These are phyloP conservation scores for Sclerodermus sp. DNA, from an alignment of 2,888 invertebrate genomes.

Conservation along the genomic window DNA sequence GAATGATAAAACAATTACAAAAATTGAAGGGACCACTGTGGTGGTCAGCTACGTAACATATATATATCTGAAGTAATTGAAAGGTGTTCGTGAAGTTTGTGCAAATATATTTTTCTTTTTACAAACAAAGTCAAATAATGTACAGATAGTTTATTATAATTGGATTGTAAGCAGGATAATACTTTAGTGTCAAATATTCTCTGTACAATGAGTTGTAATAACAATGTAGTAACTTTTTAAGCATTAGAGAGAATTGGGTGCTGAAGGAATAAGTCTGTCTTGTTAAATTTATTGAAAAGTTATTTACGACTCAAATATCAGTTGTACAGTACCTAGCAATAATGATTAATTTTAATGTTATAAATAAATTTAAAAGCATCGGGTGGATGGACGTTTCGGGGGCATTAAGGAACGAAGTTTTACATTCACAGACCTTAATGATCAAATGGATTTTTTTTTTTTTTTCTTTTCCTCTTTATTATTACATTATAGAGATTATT, in stretches of 20 bases:
- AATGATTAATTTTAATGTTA: background rate
- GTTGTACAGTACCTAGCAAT: conserved; percentile 29
- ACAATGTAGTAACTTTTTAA: conserved; percentile 24
- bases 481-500: background rate
- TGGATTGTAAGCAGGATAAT: background rate
- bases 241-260: conserved; percentile 30
- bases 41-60: conserved; percentile 15
- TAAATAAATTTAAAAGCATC: background rate
- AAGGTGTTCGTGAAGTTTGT: background rate
- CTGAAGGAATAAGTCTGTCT: conserved; percentile 18
- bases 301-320: conserved; percentile 19
- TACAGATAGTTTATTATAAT: conserved; percentile 1
- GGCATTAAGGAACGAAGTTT: background rate
- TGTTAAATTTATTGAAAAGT: conserved; percentile 14
- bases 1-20: conserved; percentile 15
- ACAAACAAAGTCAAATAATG: conserved; percentile 15
- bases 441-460: background rate
- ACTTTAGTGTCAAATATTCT: conserved; percentile 11
- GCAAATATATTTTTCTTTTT: conserved; percentile 2
- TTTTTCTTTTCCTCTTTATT: background rate
- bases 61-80: background rate
- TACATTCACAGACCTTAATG: background rate
- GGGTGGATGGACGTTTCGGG: background rate
- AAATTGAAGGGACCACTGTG: conserved; percentile 30
- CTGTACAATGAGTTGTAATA: conserved; percentile 33